Base-by-base conservation (phyloP, 2,113 vertebrate species). In the Cyprinodon brontotheroides region DNA sequence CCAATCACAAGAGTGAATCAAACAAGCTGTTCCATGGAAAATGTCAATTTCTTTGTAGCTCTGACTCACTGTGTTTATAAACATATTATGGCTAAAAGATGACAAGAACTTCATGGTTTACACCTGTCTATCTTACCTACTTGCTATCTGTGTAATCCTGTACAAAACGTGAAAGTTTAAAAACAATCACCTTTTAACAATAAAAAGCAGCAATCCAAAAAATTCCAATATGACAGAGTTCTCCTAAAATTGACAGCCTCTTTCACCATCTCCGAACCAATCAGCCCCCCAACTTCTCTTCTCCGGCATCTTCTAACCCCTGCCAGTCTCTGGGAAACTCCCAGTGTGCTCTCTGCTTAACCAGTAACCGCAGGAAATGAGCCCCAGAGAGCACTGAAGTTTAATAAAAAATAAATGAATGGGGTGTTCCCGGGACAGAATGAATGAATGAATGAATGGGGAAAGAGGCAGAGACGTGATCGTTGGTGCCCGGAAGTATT, bases 371-470 rank as follows among this genome's bases (percentile, higher is more conserved):
- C 93, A 93, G 93, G 92, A 94, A 95, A 94, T 94, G 91, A 93
- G 88, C 89, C 91, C 89, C 75, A 37, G 84, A 86, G 91, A 91
- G 91, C 85, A 86, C 87, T 93, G 92, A 94, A 93, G 92, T 95
- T 94, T 94, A 95, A 94, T 94, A 94, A 93, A 94, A 92, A 89
- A 90, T 91, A 89, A 93, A 94, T 93, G 93, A 93, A 94, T 92
- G 93, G 93, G 91, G 93, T 94, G 92, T 94, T 73, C 92, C 89
- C 86, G 85, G 89, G 89, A 93, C 88, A 82, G 80, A 81, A 81
- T 81, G 85, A 89, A 86, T 82, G 80, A 81, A 81, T 81, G 85
- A 89, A 86, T 82, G 84, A 84, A 86, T 79, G 82, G 74, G 75
- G 76, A 79, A 64, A 70, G 62, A 79, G 76, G 72, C 65, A 81